Evolutionary conservation across 2,888 invertebrate genomes (phyloP).

Genomic region (Hemithea aestivaria): DNA sequence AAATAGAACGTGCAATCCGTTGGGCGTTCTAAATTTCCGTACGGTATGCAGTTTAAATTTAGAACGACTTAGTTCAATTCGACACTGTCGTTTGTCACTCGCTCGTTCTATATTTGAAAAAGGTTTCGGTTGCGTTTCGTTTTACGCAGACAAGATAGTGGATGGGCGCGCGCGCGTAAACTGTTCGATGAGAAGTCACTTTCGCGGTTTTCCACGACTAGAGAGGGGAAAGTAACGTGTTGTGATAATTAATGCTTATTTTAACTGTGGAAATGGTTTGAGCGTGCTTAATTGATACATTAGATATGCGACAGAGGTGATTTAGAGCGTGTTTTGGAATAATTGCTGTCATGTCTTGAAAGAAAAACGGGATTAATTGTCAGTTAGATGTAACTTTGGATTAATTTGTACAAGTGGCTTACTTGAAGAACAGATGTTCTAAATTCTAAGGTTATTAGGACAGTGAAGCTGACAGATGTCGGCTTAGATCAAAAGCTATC

Average conservation of each 20-base stretch:
- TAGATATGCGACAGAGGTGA: slow-evolving; percentile 16
- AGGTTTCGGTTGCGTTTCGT: slow-evolving; percentile 37
- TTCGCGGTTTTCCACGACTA: slow-evolving; percentile 67
- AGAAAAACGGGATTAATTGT: neutral
- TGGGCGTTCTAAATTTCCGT: slow-evolving; percentile 73
- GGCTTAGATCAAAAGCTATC: no score
- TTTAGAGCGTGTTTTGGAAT: slow-evolving; percentile 4
- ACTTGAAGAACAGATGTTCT: no score
- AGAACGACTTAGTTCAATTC: slow-evolving; percentile 73
- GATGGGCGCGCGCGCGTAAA: slow-evolving; percentile 46
- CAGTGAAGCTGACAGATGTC: no score
- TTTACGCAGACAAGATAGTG: slow-evolving; percentile 36
- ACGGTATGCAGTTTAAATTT: slow-evolving; percentile 70
- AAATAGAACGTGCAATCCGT: slow-evolving; percentile 71
- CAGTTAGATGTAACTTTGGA: neutral
- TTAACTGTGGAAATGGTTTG: slow-evolving; percentile 48
- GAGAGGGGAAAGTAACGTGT: slow-evolving; percentile 69
- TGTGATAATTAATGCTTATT: slow-evolving; percentile 64
- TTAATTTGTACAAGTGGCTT: no score
- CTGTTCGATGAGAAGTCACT: slow-evolving; percentile 52
- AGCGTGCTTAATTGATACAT: slow-evolving; percentile 50
- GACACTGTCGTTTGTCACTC: slow-evolving; percentile 70
- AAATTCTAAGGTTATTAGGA: no score
- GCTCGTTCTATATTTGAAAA: slow-evolving; percentile 54
- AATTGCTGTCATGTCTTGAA: slow-evolving; percentile 1